These are phyloP conservation scores for Ips nitidus DNA, from an alignment of 1,140 invertebrate species.

Conservation along the genomic window DNA sequence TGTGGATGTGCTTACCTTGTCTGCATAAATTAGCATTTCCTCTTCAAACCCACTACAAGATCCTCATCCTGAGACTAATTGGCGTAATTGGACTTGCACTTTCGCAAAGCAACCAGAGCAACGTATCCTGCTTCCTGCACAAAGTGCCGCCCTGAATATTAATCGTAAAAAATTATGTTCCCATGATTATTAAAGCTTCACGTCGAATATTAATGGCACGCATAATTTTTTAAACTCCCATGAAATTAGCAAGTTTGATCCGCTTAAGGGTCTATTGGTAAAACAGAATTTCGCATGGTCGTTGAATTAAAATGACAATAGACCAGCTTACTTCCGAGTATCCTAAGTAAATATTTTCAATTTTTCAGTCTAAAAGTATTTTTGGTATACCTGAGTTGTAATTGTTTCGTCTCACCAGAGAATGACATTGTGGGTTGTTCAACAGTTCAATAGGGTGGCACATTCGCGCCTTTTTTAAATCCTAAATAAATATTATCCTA, in stretches of 20 bases:
- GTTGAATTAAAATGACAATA: not conserved
- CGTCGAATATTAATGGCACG: conserved; percentile 1
- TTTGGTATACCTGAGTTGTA: not conserved
- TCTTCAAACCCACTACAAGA: too few relatives aligned
- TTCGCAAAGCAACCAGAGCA: too few relatives aligned
- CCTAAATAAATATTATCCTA: too few relatives aligned
- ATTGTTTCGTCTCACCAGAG: too few relatives aligned
- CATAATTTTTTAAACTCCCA: not conserved
- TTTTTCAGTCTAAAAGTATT: not conserved
- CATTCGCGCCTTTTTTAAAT: too few relatives aligned
- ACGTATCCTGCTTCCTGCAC: not conserved
- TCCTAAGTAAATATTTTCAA: conserved; percentile 7
- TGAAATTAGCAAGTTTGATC: conserved; percentile 2
- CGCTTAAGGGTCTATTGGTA: not conserved
- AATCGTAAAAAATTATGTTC: conserved; percentile 4
- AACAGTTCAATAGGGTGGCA: too few relatives aligned
- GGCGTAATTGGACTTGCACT: too few relatives aligned
- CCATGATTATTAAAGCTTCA: conserved; percentile 1
- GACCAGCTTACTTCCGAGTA: not conserved
- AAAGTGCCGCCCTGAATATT: not conserved
- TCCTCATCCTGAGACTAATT: too few relatives aligned
- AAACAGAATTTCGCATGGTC: conserved; percentile 11
- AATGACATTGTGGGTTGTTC: too few relatives aligned
- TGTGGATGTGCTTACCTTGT: too few relatives aligned
- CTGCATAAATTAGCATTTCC: too few relatives aligned